These are phyloP conservation scores for Sakesphorus luctuosus DNA, from an alignment of 2,113 vertebrate genomes.

Conservation along the genomic window DNA sequence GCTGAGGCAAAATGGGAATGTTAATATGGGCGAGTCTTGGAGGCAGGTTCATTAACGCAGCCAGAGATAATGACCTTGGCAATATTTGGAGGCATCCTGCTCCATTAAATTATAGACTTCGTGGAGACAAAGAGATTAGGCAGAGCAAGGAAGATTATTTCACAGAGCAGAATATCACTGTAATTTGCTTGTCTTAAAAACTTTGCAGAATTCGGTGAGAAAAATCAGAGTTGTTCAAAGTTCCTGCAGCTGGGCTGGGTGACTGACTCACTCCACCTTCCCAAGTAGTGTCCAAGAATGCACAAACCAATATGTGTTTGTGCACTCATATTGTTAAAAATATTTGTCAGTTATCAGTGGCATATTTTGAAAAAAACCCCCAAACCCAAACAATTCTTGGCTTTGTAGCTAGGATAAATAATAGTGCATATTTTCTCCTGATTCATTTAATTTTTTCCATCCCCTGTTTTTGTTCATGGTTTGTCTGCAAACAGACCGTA, in stretches of 20 bases:
- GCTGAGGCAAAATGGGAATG: neutral
- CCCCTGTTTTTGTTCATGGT: neutral
- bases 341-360: neutral
- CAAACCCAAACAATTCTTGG: neutral
- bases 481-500: conserved; percentile 1
- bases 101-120: conserved; percentile 56
- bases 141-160: conserved; percentile 38
- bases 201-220: neutral
- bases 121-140: conserved; percentile 60
- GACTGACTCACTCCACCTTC: neutral
- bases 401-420: neutral
- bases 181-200: conserved; percentile 41
- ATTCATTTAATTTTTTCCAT: conserved; percentile 30
- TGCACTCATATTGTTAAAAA: neutral
- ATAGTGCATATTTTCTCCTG: conserved; percentile 8
- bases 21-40: neutral
- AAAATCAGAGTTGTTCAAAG: conserved; percentile 1
- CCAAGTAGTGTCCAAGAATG: neutral
- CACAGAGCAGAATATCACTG: neutral
- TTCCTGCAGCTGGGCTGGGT: neutral
- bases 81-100: conserved; percentile 39
- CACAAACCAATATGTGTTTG: neutral
- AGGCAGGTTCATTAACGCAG: conserved; percentile 35
- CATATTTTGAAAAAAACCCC: neutral
- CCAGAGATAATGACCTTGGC: conserved; percentile 52